A percentile compares a stretch with the other conserved stretches of the same genome.
Conservation (phyloP, 1,140 invertebrate species). For the Laodelphax striatellus region DNA sequence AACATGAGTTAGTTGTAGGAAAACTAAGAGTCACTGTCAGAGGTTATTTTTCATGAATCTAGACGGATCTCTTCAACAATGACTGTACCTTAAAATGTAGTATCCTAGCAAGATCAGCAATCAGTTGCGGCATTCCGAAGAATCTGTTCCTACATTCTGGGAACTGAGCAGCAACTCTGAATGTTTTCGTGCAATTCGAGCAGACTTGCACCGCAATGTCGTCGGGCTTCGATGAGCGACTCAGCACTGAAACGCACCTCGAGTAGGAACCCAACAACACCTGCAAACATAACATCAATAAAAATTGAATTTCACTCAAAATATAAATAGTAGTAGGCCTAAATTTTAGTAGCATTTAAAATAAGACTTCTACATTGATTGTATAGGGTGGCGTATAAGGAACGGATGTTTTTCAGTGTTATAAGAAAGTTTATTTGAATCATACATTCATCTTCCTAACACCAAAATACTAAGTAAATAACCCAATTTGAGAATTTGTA, state of each 20-base stretch:
- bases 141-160: slow-evolving; percentile 77
- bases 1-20: no score
- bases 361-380: no score
- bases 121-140: slow-evolving; percentile 73
- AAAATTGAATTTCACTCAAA: no score
- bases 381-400: no score
- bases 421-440: no score
- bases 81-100: slow-evolving; percentile 72
- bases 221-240: slow-evolving; percentile 57
- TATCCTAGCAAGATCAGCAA: slow-evolving; percentile 80
- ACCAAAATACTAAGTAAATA: no score
- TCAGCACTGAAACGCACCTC: slow-evolving; percentile 82
- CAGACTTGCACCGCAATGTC: slow-evolving; percentile 90
- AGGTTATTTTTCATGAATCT: background rate
- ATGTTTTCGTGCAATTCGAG: slow-evolving; percentile 78
- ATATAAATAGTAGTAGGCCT: no score
- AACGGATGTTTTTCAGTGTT: no score
- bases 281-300: slow-evolving; percentile 30
- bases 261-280: slow-evolving; percentile 77
- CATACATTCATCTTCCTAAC: no score
- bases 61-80: no score
- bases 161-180: slow-evolving; percentile 90
- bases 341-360: background rate
- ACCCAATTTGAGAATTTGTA: no score
- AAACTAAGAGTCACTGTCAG: no score